Evolutionary conservation across 2,113 vertebrate species (phyloP).

Genomic region (Columba livia): DNA sequence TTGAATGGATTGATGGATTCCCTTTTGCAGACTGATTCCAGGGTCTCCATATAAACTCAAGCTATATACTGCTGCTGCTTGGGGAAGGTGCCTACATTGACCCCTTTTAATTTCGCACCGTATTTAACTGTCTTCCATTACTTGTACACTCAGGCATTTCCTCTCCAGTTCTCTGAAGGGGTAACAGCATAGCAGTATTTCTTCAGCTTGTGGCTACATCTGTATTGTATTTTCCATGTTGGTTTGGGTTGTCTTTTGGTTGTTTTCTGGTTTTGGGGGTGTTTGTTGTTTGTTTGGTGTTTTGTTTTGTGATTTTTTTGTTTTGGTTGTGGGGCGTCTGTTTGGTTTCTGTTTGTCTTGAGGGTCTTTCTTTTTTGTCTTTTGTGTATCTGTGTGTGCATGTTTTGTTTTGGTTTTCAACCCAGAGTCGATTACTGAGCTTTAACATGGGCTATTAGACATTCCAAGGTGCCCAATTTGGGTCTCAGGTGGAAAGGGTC

Average conservation of each 20-base stretch:
- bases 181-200: background rate
- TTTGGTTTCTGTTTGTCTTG: too few species aligned
- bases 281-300: too few species aligned
- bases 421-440: background rate
- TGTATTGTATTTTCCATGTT: rapidly evolving
- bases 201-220: background rate
- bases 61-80: background rate
- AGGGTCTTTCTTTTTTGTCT: too few species aligned
- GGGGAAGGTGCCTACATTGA: background rate
- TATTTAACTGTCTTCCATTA: background rate
- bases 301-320: too few species aligned
- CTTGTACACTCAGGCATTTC: background rate
- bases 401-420: background rate
- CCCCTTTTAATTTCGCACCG: background rate
- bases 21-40: background rate
- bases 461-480: background rate
- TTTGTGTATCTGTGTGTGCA: too few species aligned
- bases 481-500: background rate
- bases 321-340: too few species aligned
- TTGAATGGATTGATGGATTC: background rate
- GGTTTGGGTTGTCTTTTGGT: too few species aligned
- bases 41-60: background rate
- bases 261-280: too few species aligned
- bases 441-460: background rate
- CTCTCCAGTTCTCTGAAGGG: background rate